These are phyloP conservation scores for Andrena haemorrhoa DNA, from an alignment of 2,888 invertebrate genomes.

Conservation along the genomic window DNA sequence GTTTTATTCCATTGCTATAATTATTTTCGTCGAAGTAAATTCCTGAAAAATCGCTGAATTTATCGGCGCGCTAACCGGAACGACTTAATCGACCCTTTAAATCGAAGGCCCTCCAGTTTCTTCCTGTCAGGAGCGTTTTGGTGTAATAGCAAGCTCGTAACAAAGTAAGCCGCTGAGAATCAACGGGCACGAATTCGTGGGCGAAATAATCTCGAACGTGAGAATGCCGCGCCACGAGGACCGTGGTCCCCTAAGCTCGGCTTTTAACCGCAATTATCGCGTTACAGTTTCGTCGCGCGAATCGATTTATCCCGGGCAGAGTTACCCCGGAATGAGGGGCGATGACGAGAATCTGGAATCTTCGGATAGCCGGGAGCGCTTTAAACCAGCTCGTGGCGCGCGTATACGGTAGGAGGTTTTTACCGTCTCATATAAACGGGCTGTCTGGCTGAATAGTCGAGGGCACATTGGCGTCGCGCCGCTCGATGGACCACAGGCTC, in stretches of 20 bases:
- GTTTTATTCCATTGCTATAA: no score
- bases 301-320: slow-evolving; percentile 60
- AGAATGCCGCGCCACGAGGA: not conserved
- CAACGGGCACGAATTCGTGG: not conserved
- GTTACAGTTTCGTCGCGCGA: slow-evolving; percentile 65
- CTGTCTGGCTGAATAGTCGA: slow-evolving; percentile 63
- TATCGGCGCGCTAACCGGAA: no score
- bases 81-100: not conserved
- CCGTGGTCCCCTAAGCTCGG: slow-evolving; percentile 6
- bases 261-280: slow-evolving; percentile 65
- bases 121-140: not conserved
- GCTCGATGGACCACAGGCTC: slow-evolving; percentile 4
- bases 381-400: slow-evolving; percentile 68
- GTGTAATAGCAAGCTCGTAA: not conserved
- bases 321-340: slow-evolving; percentile 65
- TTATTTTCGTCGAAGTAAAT: no score
- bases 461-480: slow-evolving; percentile 58
- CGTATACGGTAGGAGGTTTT: slow-evolving; percentile 70
- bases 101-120: not conserved
- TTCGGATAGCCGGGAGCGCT: slow-evolving; percentile 55
- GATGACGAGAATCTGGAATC: slow-evolving; percentile 73
- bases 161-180: not conserved
- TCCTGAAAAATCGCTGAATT: no score
- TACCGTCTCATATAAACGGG: slow-evolving; percentile 66
- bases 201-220: not conserved